Evolutionary conservation across 1,140 invertebrate genomes (phyloP), one percentile per base, ranked within the genome.

Genomic region (Zeugodacus cucurbitae): DNA sequence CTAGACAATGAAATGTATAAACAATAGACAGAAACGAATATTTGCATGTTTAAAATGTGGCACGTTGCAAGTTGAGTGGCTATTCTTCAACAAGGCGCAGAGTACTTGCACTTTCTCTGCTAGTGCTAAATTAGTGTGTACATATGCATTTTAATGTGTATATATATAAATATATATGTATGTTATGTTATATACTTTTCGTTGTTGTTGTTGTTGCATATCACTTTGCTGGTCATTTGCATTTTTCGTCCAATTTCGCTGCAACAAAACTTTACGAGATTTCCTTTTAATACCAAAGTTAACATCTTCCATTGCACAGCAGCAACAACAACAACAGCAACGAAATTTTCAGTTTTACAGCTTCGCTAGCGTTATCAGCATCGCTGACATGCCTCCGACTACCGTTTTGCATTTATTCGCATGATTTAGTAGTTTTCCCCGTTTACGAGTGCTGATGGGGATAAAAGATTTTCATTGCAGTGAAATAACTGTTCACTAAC

Each of bases 1-100:
- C 74, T 82, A 82, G 74, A 82, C 74, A 82, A 82, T 82, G 41
- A 48, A 48, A 82, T 44, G n/a, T 44, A n/a, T 22, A 82, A 82
- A 82, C 74, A 82, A 82, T 82, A 48, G 74, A 54, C 44, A 82
- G 29, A n/a, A 26, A 48, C n/a, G 37, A 29, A 37, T 37, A 37
- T 74, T 74, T 74, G 67, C 67, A 41, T 37, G 67, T 37, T 32
- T 74, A 34, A 41, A 20, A 62, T 62, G 58, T 74, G 29, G 67
- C 67, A 74, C 8, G 34, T 41, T 41, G 67, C 67, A 37, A 74
- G 67, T 37, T 74, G 34, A 62, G 67, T 41, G 34, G 34, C 67
- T 22, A 14, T 48, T 22, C 74, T 14, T 54, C 41, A n/a, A 7
- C 32, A 34, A 34, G 41, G 1, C 74, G 8, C 4, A 26, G 34